Conservation (phyloP, 2,113 vertebrate species). For the Triplophysa tibetana region DNA sequence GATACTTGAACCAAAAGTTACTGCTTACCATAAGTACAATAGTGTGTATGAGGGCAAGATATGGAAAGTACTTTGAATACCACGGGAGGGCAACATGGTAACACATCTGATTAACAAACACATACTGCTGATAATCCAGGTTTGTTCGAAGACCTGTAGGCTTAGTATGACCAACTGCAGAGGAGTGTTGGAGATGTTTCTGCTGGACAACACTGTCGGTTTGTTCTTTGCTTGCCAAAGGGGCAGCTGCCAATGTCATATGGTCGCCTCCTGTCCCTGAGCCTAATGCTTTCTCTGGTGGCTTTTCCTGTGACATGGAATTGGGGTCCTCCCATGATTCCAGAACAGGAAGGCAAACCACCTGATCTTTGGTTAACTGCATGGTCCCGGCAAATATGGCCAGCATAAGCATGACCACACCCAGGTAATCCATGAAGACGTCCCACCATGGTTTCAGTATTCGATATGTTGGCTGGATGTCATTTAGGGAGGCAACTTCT, state of each 20-base stretch:
- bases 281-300: slow-evolving; percentile 54
- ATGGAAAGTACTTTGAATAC: slow-evolving; percentile 99
- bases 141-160: slow-evolving; percentile 88
- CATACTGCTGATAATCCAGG: slow-evolving; percentile 98
- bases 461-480: slow-evolving; percentile 96
- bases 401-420: slow-evolving; percentile 97
- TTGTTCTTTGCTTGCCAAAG: slow-evolving; percentile 74
- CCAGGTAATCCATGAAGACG: slow-evolving; percentile 99
- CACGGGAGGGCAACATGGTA: slow-evolving; percentile 96
- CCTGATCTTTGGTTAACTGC: slow-evolving; percentile 98
- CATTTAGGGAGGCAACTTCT: slow-evolving; percentile 97
- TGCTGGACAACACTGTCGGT: slow-evolving; percentile 72
- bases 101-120: slow-evolving; percentile 99
- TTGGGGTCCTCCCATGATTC: slow-evolving; percentile 70
- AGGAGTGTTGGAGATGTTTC: slow-evolving; percentile 66
- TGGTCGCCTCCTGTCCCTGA: slow-evolving; percentile 67
- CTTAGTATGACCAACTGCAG: slow-evolving; percentile 70
- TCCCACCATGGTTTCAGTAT: slow-evolving; percentile 99
- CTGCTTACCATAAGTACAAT: slow-evolving; percentile 98
- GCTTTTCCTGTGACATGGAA: slow-evolving; percentile 51
- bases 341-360: slow-evolving; percentile 93
- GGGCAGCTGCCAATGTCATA: slow-evolving; percentile 69
- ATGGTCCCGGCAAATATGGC: slow-evolving; percentile 98
- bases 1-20: slow-evolving; percentile 99
- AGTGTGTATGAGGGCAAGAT: slow-evolving; percentile 96